Conservation (phyloP, 1,140 invertebrate species). For the Chlorops oryzae region DNA sequence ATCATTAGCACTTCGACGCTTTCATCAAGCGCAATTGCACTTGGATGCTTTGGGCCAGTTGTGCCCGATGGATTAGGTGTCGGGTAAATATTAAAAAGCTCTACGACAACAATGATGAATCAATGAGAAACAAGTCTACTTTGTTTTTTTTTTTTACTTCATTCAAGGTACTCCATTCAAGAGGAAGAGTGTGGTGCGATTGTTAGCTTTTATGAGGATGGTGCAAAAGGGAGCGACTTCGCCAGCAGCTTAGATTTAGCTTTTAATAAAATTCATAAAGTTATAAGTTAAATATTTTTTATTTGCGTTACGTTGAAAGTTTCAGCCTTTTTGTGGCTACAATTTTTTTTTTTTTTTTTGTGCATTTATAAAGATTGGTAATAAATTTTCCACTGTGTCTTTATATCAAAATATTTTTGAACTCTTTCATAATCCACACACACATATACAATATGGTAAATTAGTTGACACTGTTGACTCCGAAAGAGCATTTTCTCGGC, state of each 20-base stretch:
- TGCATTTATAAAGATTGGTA: no score
- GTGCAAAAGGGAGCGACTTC: constrained; percentile 65
- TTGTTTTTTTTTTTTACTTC: constrained; percentile 18
- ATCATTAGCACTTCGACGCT: constrained; percentile 94
- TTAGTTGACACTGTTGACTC: no score
- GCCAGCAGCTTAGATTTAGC: constrained; percentile 62
- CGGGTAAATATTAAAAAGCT: constrained; percentile 63
- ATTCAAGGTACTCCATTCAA: constrained; percentile 64
- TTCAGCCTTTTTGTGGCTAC: no score
- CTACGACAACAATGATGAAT: no score
- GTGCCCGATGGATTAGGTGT: constrained; percentile 86
- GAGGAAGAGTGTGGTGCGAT: constrained; percentile 70
- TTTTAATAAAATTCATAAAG: constrained; percentile 48
- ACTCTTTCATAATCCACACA: no score
- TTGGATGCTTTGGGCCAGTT: constrained; percentile 93
- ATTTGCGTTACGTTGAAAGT: no score
- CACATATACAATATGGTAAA: no score
- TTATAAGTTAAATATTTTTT: constrained; percentile 21
- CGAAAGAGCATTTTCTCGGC: no score
- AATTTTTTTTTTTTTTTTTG: no score
- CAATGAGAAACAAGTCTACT: constrained; percentile 11
- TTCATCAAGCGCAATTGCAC: constrained; percentile 75
- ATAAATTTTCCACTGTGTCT: no score
- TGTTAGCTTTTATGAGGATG: constrained; percentile 68
- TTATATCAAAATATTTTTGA: no score